Conservation (phyloP, 1,140 invertebrate genomes). For the Zaprionus ornatus region DNA sequence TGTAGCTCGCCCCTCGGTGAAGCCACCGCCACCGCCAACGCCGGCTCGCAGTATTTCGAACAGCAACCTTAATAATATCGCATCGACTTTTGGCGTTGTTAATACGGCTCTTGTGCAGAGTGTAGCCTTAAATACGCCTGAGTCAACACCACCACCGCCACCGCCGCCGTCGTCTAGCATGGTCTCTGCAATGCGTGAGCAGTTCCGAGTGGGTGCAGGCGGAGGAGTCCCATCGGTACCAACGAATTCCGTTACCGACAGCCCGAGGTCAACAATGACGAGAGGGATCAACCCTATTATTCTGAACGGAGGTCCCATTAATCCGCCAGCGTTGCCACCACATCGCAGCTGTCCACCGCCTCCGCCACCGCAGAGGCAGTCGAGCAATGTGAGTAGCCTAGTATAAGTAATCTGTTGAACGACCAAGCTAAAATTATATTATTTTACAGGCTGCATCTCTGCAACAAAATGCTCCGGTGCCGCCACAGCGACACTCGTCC, state of each 20-base stretch:
- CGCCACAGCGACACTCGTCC: conserved; percentile 82
- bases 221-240: conserved; percentile 49
- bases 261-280: conserved; percentile 55
- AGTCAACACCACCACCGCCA: conserved; percentile 55
- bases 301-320: conserved; percentile 74
- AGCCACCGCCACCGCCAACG: conserved; percentile 81
- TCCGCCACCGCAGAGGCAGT: conserved; percentile 77
- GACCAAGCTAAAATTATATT: not conserved
- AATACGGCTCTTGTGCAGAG: conserved; percentile 71
- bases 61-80: conserved; percentile 71
- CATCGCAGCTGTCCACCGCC: conserved; percentile 81
- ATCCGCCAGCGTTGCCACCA: conserved; percentile 78
- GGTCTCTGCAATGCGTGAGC: conserved; percentile 74
- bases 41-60: conserved; percentile 82
- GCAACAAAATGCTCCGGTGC: conserved; percentile 61
- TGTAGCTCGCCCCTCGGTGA: conserved; percentile 75
- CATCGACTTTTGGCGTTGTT: conserved; percentile 57
- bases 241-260: conserved; percentile 41
- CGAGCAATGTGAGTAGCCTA: conserved; percentile 79
- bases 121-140: conserved; percentile 42
- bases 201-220: conserved; percentile 58
- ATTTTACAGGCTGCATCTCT: conserved; percentile 50
- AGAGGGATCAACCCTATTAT: conserved; percentile 73
- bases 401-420: not conserved
- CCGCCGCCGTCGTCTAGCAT: conserved; percentile 63